Base-by-base conservation (phyloP, 1,140 invertebrate genomes). In the Aphelinus atriplicis region DNA sequence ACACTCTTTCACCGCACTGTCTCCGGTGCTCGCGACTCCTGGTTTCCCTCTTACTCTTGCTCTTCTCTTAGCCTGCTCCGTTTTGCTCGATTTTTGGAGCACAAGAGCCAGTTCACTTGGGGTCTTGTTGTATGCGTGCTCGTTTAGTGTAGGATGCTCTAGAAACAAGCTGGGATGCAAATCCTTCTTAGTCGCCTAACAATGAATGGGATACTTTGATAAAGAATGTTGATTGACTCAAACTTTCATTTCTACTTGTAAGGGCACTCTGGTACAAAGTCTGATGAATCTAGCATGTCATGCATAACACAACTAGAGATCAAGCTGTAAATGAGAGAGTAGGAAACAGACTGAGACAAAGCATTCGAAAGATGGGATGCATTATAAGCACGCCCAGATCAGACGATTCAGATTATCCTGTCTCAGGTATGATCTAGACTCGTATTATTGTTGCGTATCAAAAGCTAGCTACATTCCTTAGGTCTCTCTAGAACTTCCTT, bases 361-460 rank as follows among this genome's bases (percentile, higher is more conserved):
- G 53, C 56, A 57, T 76, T 71, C 46, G 48, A 71, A 71, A 66
- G 50, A 76, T 76, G 74, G 74, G 74, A 71, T 76, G 74, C 57
- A 67, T 76, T 57, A 71, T 71, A 61, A 71, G 48, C 67, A 76
- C 55, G 71, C 74, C 56, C 47, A 66, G 64, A 71, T 71, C 69
- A 43, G 50, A 67, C 56, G 57, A 71, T 76, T 71, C 51, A 26
- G 74, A 76, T 47, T 72, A 72, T 72, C 57, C 75, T 76, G 63
- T 57, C 26, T 76, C 75, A 76, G 69, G 75, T 76, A 76, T 64
- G 68, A 58, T 75, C 46, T 62, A 71, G 73, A 56, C 69, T 50
- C 45, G 63, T 57, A n/a, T 63, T 10, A 63, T 9, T 55, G 43
- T 70, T 60, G 69, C 68, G 66, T 76, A 7, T 61, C 6, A 1